Conservation (phyloP, 2,797 vertebrate genomes). For the Rallus crepitans region DNA sequence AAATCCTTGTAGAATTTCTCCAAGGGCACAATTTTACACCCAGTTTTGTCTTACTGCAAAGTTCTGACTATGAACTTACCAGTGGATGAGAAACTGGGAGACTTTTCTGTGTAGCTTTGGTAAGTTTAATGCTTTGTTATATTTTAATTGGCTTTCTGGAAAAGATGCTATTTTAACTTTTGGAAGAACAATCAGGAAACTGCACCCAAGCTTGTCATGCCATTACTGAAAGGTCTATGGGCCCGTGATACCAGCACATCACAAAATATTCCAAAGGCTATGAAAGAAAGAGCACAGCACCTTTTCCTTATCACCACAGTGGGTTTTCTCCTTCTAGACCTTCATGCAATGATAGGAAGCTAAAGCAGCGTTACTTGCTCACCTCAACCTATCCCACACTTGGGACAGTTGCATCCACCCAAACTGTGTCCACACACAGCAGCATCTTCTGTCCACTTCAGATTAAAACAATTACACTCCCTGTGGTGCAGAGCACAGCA, state of each 20-base stretch:
- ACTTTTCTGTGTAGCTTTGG: not conserved
- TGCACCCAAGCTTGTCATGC: not conserved
- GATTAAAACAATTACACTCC: not conserved
- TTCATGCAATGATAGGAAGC: fast-evolving
- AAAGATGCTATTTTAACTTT: not conserved
- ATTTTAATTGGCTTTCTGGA: not conserved
- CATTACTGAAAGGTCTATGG: not conserved
- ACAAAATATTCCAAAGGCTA: not conserved
- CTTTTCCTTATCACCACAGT: not conserved
- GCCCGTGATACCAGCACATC: not conserved
- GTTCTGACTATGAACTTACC: not conserved
- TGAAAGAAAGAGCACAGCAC: not conserved
- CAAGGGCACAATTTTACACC: not conserved
- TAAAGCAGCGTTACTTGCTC: not conserved
- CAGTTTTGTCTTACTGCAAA: not conserved
- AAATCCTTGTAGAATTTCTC: not conserved
- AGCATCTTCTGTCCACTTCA: not conserved
- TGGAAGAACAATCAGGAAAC: not conserved
- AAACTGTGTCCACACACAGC: not conserved
- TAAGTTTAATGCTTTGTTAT: not conserved
- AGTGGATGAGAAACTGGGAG: not conserved
- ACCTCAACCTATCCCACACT: not conserved
- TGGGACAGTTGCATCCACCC: not conserved
- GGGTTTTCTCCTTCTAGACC: not conserved
- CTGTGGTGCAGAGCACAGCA: not conserved